Conservation (phyloP, 2,888 invertebrate species). For the Caenorhabditis parvicauda region DNA sequence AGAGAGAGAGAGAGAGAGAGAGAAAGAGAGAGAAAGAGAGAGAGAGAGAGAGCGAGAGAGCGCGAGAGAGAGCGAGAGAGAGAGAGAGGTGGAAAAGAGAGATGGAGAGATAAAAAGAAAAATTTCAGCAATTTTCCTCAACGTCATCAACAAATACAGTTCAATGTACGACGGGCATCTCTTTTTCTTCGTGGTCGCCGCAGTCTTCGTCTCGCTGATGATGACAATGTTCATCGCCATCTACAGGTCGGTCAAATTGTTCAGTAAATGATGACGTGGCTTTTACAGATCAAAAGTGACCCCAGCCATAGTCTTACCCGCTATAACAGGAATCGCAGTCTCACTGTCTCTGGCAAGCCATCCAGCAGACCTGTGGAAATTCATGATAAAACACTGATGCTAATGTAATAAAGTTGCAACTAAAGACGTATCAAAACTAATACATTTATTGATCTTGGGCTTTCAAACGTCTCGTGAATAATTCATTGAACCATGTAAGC, state of each 20-base stretch:
- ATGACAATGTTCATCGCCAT: slow-evolving; percentile 32
- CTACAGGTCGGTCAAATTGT: slow-evolving; percentile 19
- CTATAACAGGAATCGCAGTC: slow-evolving; percentile 23
- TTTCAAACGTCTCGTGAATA: too few relatives aligned
- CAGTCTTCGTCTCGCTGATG: slow-evolving; percentile 28
- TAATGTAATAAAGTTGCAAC: not conserved
- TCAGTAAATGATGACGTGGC: not conserved
- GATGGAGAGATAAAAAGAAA: too few relatives aligned
- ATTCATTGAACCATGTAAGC: slow-evolving; percentile 28
- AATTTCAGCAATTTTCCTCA: slow-evolving; percentile 36
- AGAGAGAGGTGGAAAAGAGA: too few relatives aligned
- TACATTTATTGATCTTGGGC: too few relatives aligned
- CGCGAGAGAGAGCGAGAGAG: too few relatives aligned
- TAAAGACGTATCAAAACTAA: too few relatives aligned
- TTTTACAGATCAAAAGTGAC: slow-evolving; percentile 26
- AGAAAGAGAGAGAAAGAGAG: not conserved
- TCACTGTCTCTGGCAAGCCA: slow-evolving; percentile 28
- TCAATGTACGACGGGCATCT: slow-evolving; percentile 45
- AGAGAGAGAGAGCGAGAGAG: too few relatives aligned
- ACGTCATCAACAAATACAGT: slow-evolving; percentile 42
- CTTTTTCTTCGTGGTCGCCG: slow-evolving; percentile 28
- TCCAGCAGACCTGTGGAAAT: slow-evolving; percentile 39
- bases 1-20: too few relatives aligned
- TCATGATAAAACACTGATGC: slow-evolving; percentile 43
- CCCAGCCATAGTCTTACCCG: slow-evolving; percentile 46